Evolutionary conservation across 1,140 invertebrate species (phyloP), one percentile per base, ranked within the genome.

Genomic region (Maconellicoccus hirsutus): DNA sequence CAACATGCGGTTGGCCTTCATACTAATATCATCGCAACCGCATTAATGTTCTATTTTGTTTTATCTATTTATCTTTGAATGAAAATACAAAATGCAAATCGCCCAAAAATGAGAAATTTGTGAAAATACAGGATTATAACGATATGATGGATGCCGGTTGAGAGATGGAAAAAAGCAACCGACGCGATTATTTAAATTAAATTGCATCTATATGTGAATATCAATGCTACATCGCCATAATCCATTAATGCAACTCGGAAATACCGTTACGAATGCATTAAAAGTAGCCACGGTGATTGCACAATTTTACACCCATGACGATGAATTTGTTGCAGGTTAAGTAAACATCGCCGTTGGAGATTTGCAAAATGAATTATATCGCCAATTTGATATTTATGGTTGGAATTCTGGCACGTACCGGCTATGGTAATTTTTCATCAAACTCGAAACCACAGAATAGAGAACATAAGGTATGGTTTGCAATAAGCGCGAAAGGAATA

Each of bases 1-100:
- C 61, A 66, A 25, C 21, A 66, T 66, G 61, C 25, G 61, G 61
- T 66, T 66, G 61, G 25, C 61, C 61, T 66, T 66, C 61, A 26
- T 66, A 66, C 25, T 25, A 66, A 66, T 26, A 26, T 66, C 61
- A 66, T 26, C 25, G 21, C 22, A 66, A 66, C 42, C 42, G n/a
- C 42, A 52, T 52, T 52, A 52, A 52, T 16, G 42, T 52, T 52
- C 42, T 52, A 52, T 52, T 52, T 52, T 52, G 6, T 52, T 19
- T 52, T 52, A 52, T 16, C 42, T 52, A 6, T 52, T 8, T 52
- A 52, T 16, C 42, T 52, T 52, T 52, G 42, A 52, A 52, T 52
- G 42, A 19, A 52, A 52, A 33, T 12, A 33, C 29, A 33, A 33
- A 33, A 33, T 33, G 29, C 29, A 6, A 33, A 33, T 33, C 29